Conservation (phyloP, 1,140 invertebrate genomes). For the Delia radicum region DNA sequence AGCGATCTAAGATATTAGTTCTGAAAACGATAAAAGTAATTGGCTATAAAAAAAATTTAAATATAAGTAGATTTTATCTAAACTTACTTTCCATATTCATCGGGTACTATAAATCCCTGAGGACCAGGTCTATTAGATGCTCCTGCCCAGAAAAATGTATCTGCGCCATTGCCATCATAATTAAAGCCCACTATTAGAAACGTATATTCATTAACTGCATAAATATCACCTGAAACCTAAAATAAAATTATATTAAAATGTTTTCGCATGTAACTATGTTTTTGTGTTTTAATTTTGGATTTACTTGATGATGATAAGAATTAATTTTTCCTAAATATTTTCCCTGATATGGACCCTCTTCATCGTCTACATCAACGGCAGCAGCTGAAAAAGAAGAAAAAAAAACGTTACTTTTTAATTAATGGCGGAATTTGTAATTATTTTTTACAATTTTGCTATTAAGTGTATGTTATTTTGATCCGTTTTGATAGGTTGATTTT, state of each 20-base stretch:
- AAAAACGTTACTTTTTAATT: too few species aligned
- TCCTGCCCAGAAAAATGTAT: constrained; percentile 92
- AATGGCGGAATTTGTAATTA: too few species aligned
- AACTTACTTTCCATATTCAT: constrained; percentile 81
- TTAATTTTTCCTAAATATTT: constrained; percentile 84
- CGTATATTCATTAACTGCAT: constrained; percentile 86
- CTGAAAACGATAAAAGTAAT: constrained; percentile 56
- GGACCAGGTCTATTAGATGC: constrained; percentile 82
- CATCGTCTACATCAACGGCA: constrained; percentile 51
- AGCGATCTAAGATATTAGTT: constrained; percentile 82
- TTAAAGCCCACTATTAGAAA: constrained; percentile 80
- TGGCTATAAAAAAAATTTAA: background rate
- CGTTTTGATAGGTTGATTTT: too few species aligned
- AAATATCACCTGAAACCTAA: constrained; percentile 82
- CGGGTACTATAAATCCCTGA: constrained; percentile 87
- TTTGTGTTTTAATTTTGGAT: constrained; percentile 12
- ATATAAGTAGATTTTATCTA: background rate
- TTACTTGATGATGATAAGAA: constrained; percentile 79
- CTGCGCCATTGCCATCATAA: constrained; percentile 88
- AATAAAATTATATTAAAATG: background rate
- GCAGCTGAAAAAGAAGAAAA: constrained; percentile 32
- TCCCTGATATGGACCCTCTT: constrained; percentile 74
- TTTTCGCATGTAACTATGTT: background rate
- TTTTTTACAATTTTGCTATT: too few species aligned
- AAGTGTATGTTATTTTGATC: too few species aligned